phyloP scores from a whole-genome alignment of 2,888 invertebrate species.

The Netelia virgata region DNA sequence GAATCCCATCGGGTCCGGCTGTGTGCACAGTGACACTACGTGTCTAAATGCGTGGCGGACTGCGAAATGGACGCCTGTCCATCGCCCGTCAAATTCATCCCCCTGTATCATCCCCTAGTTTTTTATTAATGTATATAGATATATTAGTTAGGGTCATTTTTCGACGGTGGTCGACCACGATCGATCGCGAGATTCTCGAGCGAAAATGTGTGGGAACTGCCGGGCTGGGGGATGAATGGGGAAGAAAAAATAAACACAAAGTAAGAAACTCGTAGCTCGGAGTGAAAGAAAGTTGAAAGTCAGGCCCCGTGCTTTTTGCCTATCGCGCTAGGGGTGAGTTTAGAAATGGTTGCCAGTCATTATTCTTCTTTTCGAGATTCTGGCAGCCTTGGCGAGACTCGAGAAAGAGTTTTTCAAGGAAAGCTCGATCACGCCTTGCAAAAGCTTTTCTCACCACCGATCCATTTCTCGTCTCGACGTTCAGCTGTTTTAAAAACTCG shows the following conservation, averaged over 20 bases:
- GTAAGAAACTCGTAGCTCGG: slow-evolving; percentile 10
- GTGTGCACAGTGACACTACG: not conserved
- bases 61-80: slow-evolving; percentile 41
- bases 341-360: slow-evolving; percentile 25
- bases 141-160: not conserved
- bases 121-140: not conserved
- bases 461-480: not conserved
- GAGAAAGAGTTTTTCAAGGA: slow-evolving; percentile 31
- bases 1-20: slow-evolving; percentile 65
- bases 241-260: slow-evolving; percentile 1
- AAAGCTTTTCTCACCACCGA: not conserved
- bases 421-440: slow-evolving; percentile 18
- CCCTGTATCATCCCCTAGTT: slow-evolving; percentile 2
- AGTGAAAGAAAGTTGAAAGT: slow-evolving; percentile 51
- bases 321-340: slow-evolving; percentile 5
- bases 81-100: slow-evolving; percentile 64
- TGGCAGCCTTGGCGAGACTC: not conserved
- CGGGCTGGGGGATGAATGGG: not conserved
- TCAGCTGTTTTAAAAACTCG: not conserved
- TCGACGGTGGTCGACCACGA: slow-evolving; percentile 38
- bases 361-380: slow-evolving; percentile 1
- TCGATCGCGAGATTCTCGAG: slow-evolving; percentile 49
- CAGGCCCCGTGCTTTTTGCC: not conserved
- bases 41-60: slow-evolving; percentile 2
- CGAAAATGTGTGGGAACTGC: slow-evolving; percentile 3